phyloP scores from a whole-genome alignment of 2,888 invertebrate species.

The Hyles lineata region DNA sequence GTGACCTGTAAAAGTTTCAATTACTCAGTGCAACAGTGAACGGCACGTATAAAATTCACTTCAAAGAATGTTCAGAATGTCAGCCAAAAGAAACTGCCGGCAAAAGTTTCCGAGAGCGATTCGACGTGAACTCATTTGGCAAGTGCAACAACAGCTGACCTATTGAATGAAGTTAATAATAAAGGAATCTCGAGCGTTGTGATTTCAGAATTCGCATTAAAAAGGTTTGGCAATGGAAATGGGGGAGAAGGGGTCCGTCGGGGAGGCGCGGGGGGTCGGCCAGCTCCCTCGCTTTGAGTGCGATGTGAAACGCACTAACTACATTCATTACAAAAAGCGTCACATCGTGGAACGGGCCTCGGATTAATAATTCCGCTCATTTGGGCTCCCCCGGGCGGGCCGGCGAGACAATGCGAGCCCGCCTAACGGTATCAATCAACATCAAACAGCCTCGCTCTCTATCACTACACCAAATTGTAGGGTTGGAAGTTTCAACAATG shows the following conservation, averaged over 20 bases:
- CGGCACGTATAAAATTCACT: constrained; percentile 14
- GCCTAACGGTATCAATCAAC: constrained; percentile 85
- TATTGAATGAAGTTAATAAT: constrained; percentile 45
- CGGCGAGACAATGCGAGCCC: constrained; percentile 77
- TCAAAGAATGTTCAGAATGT: constrained; percentile 19
- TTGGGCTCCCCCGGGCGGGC: constrained; percentile 73
- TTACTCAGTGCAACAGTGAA: not conserved
- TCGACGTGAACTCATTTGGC: constrained; percentile 34
- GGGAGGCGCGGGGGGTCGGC: constrained; percentile 37
- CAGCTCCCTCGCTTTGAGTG: constrained; percentile 52
- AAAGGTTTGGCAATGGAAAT: constrained; percentile 60
- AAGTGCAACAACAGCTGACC: constrained; percentile 52
- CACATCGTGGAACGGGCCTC: constrained; percentile 74
- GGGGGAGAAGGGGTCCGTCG: constrained; percentile 37
- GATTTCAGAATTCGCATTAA: constrained; percentile 56
- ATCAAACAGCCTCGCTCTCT: constrained; percentile 78
- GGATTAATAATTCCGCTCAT: constrained; percentile 83
- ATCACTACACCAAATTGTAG: constrained; percentile 61
- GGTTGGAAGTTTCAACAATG: constrained; percentile 52
- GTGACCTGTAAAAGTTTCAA: not conserved
- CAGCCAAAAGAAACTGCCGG: constrained; percentile 15
- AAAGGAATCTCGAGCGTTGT: constrained; percentile 47
- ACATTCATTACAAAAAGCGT: constrained; percentile 83
- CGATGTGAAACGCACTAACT: constrained; percentile 53
- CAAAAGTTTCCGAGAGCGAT: constrained; percentile 20